Evolutionary conservation across 2,113 vertebrate species (phyloP).

Genomic region (Cavia porcellus): DNA sequence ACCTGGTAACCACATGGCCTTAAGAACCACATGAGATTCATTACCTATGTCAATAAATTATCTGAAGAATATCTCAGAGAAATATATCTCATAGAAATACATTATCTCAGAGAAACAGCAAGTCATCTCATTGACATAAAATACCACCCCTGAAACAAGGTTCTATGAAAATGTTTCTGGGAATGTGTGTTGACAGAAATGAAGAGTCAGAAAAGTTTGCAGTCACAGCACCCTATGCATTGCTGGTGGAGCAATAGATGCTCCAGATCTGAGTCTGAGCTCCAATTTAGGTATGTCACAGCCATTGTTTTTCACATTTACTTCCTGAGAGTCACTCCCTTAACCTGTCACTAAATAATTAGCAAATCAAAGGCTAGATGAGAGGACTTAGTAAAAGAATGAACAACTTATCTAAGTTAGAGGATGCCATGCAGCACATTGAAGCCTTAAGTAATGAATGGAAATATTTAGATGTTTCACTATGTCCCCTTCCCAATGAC

Average conservation of each 20-base stretch:
- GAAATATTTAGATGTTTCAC: background rate
- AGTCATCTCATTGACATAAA: background rate
- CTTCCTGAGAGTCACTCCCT: background rate
- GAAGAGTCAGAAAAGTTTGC: background rate
- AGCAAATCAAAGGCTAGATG: background rate
- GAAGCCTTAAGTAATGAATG: background rate
- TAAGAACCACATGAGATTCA: background rate
- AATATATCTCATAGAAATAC: background rate
- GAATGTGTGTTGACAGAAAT: background rate
- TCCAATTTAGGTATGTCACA: background rate
- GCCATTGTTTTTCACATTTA: background rate
- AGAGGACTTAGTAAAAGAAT: background rate
- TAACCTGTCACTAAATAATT: background rate
- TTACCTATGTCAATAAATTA: background rate
- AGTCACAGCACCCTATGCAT: background rate
- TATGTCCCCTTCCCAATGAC: background rate
- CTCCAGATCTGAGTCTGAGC: background rate
- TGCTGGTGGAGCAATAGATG: rapidly evolving
- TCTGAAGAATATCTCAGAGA: background rate
- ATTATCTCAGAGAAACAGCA: background rate
- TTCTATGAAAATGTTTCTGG: background rate
- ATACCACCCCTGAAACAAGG: background rate
- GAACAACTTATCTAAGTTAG: background rate
- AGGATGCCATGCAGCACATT: too few species aligned
- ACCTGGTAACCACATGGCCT: background rate